phyloP scores from a whole-genome alignment of 2,113 vertebrate species.

The Dermatemys mawii region DNA sequence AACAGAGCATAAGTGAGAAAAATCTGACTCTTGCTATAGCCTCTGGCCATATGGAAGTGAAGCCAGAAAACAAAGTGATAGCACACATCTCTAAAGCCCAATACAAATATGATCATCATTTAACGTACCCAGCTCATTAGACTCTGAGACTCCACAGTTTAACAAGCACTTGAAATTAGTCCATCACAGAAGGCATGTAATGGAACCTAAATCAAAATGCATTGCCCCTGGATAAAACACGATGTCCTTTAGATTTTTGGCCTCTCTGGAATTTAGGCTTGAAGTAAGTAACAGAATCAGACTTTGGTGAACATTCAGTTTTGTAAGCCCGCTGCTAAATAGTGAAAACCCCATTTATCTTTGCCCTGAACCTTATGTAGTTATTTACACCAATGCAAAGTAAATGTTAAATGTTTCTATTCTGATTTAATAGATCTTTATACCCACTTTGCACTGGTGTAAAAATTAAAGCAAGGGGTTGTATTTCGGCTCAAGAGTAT shows the following conservation, averaged over 20 bases:
- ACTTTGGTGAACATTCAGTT: neutral
- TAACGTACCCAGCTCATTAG: neutral
- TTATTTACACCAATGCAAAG: too few relatives aligned
- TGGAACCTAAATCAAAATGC: neutral
- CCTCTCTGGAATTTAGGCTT: neutral
- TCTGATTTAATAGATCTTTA: too few relatives aligned
- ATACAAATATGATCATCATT: rapidly evolving
- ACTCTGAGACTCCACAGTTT: neutral
- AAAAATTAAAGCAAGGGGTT: too few relatives aligned
- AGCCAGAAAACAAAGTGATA: neutral
- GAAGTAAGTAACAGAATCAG: neutral
- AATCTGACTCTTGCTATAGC: neutral
- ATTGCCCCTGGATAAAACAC: neutral
- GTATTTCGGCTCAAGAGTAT: too few relatives aligned
- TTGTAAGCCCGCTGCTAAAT: neutral
- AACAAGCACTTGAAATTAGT: neutral
- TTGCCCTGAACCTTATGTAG: too few relatives aligned
- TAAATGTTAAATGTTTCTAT: too few relatives aligned
- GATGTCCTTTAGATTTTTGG: neutral
- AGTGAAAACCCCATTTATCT: too few relatives aligned
- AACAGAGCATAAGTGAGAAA: neutral
- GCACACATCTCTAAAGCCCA: neutral
- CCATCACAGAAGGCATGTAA: neutral
- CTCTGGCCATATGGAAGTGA: neutral
- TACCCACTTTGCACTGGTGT: too few relatives aligned